phyloP scores from a whole-genome alignment of 2,888 invertebrate genomes.

The Laspeyria flexula region DNA sequence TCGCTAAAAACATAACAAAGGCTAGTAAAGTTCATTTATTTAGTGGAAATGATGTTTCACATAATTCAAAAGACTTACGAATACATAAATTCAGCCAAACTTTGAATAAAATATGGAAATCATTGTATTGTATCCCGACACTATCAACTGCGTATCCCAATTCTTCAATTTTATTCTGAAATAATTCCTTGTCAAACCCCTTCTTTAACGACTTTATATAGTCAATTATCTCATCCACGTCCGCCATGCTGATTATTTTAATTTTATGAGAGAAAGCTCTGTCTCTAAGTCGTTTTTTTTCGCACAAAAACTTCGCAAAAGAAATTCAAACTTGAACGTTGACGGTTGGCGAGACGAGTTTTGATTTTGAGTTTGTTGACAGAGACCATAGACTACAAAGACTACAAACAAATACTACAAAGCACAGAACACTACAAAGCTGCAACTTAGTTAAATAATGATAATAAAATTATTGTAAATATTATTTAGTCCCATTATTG shows the following conservation, averaged over 20 bases:
- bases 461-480: too few relatives aligned
- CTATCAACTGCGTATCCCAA: conserved; percentile 66
- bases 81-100: conserved; percentile 80
- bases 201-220: conserved; percentile 74
- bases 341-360: too few relatives aligned
- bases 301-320: background rate
- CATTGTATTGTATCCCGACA: conserved; percentile 65
- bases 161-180: conserved; percentile 73
- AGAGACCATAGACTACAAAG: too few relatives aligned
- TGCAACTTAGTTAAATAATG: too few relatives aligned
- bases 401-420: too few relatives aligned
- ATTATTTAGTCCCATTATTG: too few relatives aligned
- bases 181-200: conserved; percentile 79
- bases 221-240: conserved; percentile 75
- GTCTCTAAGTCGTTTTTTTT: too few relatives aligned
- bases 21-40: background rate
- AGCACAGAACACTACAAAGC: too few relatives aligned
- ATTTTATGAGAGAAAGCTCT: too few relatives aligned
- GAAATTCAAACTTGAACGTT: conserved; percentile 12
- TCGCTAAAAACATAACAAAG: conserved; percentile 57
- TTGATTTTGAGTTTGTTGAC: too few relatives aligned
- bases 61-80: conserved; percentile 62
- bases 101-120: conserved; percentile 76
- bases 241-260: conserved; percentile 55
- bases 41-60: background rate